Evolutionary conservation across 2,797 vertebrate species (phyloP).

Genomic region (Zenarchopterus dispar): DNA sequence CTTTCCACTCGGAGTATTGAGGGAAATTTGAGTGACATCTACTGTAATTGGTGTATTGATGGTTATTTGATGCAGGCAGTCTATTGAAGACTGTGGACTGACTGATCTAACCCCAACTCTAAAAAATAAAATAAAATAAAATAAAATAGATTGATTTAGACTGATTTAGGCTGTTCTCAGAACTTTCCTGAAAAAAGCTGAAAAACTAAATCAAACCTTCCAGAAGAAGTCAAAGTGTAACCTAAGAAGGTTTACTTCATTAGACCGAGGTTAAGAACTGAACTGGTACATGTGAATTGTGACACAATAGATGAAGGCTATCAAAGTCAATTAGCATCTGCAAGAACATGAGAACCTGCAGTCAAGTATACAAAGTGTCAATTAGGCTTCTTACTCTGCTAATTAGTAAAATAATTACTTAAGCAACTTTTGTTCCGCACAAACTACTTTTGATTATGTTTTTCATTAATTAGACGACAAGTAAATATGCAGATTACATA

Average conservation of each 20-base stretch:
- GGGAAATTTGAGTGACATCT: no score
- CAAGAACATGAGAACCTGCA: constrained; percentile 35
- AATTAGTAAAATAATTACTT: constrained; percentile 49
- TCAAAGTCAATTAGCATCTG: constrained; percentile 45
- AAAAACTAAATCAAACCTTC: constrained; percentile 16
- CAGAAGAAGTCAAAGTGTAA: constrained; percentile 7
- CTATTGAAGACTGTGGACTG: no score
- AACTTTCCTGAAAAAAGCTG: not conserved
- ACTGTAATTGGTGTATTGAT: no score
- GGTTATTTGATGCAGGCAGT: no score
- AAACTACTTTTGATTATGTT: constrained; percentile 24
- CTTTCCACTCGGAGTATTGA: no score
- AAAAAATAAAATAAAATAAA: no score
- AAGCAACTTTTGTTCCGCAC: constrained; percentile 37
- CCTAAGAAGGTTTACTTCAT: constrained; percentile 21
- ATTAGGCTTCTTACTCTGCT: constrained; percentile 36
- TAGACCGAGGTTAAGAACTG: not conserved
- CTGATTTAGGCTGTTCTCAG: no score
- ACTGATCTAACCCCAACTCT: no score
- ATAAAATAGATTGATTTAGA: no score
- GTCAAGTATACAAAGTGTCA: constrained; percentile 34
- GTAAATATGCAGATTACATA: constrained; percentile 17
- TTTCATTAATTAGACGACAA: constrained; percentile 39
- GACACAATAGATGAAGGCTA: constrained; percentile 22
- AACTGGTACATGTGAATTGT: not conserved